Conservation (phyloP, 2,113 vertebrate species). For the Octodon degus region DNA sequence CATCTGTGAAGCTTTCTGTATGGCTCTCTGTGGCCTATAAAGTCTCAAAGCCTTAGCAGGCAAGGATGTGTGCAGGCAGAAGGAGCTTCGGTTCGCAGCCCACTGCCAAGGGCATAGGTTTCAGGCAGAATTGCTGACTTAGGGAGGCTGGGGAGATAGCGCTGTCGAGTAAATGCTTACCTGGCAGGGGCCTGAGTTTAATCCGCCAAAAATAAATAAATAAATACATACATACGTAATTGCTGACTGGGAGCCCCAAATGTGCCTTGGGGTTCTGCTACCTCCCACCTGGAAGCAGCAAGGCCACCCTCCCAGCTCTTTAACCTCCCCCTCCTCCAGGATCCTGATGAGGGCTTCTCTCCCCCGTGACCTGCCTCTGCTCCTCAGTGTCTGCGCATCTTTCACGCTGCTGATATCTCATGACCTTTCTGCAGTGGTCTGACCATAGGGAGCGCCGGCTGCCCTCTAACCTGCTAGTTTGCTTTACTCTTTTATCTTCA, state of each 20-base stretch:
- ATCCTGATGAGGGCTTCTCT: background rate
- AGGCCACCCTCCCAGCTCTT: background rate
- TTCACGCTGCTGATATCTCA: background rate
- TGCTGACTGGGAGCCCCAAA: too few relatives aligned
- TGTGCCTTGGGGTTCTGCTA: background rate
- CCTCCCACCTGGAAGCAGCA: background rate
- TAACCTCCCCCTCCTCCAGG: background rate
- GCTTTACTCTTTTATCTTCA: background rate
- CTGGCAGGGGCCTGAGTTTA: too few relatives aligned
- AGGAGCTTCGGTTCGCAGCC: too few relatives aligned
- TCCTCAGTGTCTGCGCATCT: rapidly evolving
- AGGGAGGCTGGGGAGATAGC: too few relatives aligned
- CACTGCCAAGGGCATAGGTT: rapidly evolving
- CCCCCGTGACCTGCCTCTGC: background rate
- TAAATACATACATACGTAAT: too few relatives aligned
- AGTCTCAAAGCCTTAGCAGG: background rate
- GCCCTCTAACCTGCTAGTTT: background rate
- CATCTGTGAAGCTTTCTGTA: background rate
- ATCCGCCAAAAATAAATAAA: too few relatives aligned
- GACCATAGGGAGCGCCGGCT: background rate
- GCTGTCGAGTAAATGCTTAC: too few relatives aligned
- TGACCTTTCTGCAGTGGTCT: background rate
- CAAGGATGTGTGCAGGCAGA: rapidly evolving
- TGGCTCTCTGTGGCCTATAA: background rate
- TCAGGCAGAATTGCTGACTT: background rate